Evolutionary conservation across 2,113 vertebrate species (phyloP), one percentile per base, ranked within the genome.

Genomic region (Pachycephala philippinensis): DNA sequence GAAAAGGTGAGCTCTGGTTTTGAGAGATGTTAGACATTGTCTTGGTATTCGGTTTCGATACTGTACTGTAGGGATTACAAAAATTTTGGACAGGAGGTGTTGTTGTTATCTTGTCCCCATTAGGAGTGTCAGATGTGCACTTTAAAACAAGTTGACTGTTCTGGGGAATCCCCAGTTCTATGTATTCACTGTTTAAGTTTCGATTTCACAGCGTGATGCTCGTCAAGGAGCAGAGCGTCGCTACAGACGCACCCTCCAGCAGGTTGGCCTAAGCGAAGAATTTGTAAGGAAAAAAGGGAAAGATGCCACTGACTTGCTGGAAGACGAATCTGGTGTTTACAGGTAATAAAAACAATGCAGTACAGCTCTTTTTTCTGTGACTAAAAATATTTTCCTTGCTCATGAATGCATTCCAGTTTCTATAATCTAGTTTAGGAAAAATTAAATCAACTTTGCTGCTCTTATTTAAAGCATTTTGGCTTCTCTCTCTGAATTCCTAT

Each of bases 251-350:
- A 98, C 98, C 30, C 98, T 99, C 82, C 97, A 94, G 95, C 98
- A 98, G 91, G 98, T 93, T 4, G 99, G 99, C 11, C 89, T 99
- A 69, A 98, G 98, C 0, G 99, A 99, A 97, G 97, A 98, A 50
- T 99, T 99, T 96, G 98, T 99, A 81, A 98, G 87, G 88, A 97
- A 96, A 90, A 98, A 98, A 81, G 98, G 98, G 81, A 92, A 96
- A 84, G 91, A 80, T 40, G 49, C 56, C 63, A 49, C 26, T 59
- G 90, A 71, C 45, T 35, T 91, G 44, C 77, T 94, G 52, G 94
- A 95, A 63, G 93, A 95, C 74, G 88, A 91, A 80, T 56, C 88
- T 90, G 87, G 93, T 3, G 6, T 75, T 69, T 89, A 66, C 87
- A 98, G 98, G 97, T 98, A 97, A 91, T 45, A 76, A 84, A 66